phyloP scores from a whole-genome alignment of 2,797 vertebrate genomes.

The Anabacerthia variegaticeps region DNA sequence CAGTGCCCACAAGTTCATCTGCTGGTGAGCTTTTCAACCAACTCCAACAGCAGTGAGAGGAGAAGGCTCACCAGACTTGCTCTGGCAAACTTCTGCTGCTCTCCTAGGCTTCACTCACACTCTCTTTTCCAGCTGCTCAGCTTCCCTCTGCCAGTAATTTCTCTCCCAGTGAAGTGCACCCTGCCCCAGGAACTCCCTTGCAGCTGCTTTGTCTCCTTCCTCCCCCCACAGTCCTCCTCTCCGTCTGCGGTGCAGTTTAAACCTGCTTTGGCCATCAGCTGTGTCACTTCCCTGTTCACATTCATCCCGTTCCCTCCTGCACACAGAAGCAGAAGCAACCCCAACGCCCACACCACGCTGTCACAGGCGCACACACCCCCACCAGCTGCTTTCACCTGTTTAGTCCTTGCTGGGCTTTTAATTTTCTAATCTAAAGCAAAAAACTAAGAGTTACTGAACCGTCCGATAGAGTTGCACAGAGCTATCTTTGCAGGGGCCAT shows the following conservation, averaged over 20 bases:
- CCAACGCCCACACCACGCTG: rapidly evolving
- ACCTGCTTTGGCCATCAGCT: neutral
- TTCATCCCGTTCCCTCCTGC: neutral
- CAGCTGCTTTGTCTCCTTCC: slow-evolving; percentile 39
- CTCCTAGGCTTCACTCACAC: neutral
- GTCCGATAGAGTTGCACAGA: neutral
- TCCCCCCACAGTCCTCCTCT: slow-evolving; percentile 24
- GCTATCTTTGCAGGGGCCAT: neutral
- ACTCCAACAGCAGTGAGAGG: neutral
- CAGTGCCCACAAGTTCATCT: neutral
- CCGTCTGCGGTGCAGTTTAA: slow-evolving; percentile 6
- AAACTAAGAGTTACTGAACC: neutral
- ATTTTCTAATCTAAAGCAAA: neutral
- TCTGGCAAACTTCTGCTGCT: neutral
- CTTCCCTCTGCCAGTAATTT: neutral
- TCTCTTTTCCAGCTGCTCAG: neutral
- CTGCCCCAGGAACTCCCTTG: slow-evolving; percentile 43
- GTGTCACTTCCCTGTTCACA: neutral
- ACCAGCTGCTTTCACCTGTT: neutral
- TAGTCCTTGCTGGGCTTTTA: neutral
- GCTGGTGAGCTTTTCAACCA: neutral
- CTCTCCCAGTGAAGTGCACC: neutral
- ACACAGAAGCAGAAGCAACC: neutral
- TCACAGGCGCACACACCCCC: rapidly evolving
- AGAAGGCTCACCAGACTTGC: neutral